Conservation (phyloP, 2,797 vertebrate genomes). For the Schizopygopsis malacanthus region DNA sequence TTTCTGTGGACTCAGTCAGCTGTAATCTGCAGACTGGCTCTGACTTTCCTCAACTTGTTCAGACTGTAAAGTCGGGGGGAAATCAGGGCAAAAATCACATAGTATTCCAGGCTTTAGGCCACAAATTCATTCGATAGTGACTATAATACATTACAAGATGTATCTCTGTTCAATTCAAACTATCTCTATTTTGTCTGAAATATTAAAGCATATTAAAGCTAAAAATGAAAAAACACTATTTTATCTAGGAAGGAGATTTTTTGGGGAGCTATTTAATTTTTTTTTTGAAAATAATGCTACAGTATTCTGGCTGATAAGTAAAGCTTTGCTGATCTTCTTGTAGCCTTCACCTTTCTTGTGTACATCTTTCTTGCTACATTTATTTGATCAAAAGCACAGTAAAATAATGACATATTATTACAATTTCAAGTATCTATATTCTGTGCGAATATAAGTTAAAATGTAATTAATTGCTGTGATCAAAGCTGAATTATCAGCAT, state of each 20-base stretch:
- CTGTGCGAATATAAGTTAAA: neutral
- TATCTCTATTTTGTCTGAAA: neutral
- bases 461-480: too few relatives aligned
- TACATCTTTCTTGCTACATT: too few relatives aligned
- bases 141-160: neutral
- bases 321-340: too few relatives aligned
- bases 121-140: neutral
- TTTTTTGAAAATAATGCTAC: neutral
- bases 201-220: neutral
- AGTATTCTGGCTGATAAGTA: too few relatives aligned
- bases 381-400: neutral
- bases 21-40: too few relatives aligned
- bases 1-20: too few relatives aligned
- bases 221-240: neutral
- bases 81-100: too few relatives aligned
- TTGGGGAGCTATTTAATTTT: too few relatives aligned
- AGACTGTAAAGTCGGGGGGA: too few relatives aligned
- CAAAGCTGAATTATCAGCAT: neutral
- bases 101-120: too few relatives aligned
- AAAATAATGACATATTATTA: neutral
- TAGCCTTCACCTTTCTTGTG: too few relatives aligned
- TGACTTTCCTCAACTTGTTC: too few relatives aligned
- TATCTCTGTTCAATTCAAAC: neutral
- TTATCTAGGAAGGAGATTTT: neutral
- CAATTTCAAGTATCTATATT: neutral